Percentiles rank a stretch among this genome's conserved stretches.
phyloP scores from a whole-genome alignment of 2,888 invertebrate species.

The Peribatodes rhomboidaria region DNA sequence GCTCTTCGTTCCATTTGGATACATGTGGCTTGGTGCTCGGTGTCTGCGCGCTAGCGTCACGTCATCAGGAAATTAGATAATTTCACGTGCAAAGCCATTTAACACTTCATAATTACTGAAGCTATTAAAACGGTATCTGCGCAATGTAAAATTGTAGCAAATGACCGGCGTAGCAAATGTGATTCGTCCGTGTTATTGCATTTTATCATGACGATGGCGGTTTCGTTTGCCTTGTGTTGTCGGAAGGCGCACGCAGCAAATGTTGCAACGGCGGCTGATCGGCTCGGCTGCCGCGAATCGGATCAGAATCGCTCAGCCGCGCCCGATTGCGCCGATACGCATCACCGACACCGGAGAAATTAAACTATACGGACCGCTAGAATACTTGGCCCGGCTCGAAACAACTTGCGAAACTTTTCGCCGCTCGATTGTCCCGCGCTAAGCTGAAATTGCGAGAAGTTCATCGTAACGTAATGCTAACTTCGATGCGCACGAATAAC shows the following conservation, averaged over 20 bases:
- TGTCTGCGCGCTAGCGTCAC: slow-evolving; percentile 28
- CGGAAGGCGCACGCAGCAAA: slow-evolving; percentile 68
- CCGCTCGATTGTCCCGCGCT: slow-evolving; percentile 69
- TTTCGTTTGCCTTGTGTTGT: slow-evolving; percentile 65
- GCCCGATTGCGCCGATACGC: slow-evolving; percentile 83
- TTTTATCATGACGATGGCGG: slow-evolving; percentile 58
- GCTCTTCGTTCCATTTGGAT: slow-evolving; percentile 63
- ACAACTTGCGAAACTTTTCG: slow-evolving; percentile 80
- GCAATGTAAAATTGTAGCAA: slow-evolving; percentile 46
- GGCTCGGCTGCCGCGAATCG: slow-evolving; percentile 74
- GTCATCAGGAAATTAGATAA: slow-evolving; percentile 34
- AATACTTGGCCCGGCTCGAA: slow-evolving; percentile 64
- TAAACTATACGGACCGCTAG: slow-evolving; percentile 77
- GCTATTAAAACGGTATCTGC: slow-evolving; percentile 40
- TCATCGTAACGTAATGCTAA: slow-evolving; percentile 67
- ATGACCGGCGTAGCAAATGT: slow-evolving; percentile 51
- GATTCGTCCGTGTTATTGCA: slow-evolving; percentile 50
- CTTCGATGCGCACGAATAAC: slow-evolving; percentile 67
- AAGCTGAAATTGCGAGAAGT: slow-evolving; percentile 64
- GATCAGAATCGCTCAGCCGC: slow-evolving; percentile 81
- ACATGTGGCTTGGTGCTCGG: slow-evolving; percentile 48
- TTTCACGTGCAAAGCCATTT: slow-evolving; percentile 26
- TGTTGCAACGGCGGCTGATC: slow-evolving; percentile 67
- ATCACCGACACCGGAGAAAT: slow-evolving; percentile 80
- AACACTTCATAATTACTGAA: slow-evolving; percentile 30